A percentile compares a stretch with the other conserved stretches of the same genome.
These are phyloP conservation scores for Sipha flava DNA, from an alignment of 1,140 invertebrate genomes.

Conservation along the genomic window DNA sequence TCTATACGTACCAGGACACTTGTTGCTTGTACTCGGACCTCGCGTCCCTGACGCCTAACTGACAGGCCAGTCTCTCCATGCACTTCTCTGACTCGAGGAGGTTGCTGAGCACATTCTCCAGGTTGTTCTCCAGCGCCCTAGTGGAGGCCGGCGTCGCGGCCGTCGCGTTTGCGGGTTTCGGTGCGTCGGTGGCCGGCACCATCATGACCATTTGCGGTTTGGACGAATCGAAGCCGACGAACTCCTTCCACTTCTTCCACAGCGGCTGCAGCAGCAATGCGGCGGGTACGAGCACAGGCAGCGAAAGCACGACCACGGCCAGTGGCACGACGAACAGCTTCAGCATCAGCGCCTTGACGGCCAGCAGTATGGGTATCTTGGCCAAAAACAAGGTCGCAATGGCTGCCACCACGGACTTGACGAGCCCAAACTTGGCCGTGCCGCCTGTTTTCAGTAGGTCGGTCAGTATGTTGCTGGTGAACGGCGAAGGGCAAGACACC, in stretches of 20 bases:
- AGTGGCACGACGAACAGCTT: constrained; percentile 35
- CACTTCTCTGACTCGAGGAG: constrained; percentile 34
- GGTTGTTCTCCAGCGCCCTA: constrained; percentile 1
- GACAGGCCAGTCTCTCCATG: constrained; percentile 36
- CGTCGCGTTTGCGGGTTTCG: constrained; percentile 15
- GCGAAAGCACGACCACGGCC: constrained; percentile 24
- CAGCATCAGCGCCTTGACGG: constrained; percentile 34
- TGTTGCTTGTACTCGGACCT: constrained; percentile 34
- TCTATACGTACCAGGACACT: constrained; percentile 34
- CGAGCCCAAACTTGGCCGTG: constrained; percentile 18
- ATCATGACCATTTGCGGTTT: constrained; percentile 20
- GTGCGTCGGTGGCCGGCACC: neutral
- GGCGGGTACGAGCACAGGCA: constrained; percentile 30
- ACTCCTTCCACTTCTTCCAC: constrained; percentile 30
- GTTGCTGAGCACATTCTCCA: constrained; percentile 24
- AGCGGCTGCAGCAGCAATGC: constrained; percentile 29
- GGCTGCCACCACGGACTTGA: constrained; percentile 30
- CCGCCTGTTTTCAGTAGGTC: constrained; percentile 23
- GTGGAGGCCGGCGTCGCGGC: neutral
- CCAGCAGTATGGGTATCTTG: constrained; percentile 36
- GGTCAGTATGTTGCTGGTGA: constrained; percentile 17
- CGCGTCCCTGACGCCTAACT: constrained; percentile 32
- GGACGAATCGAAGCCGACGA: neutral
- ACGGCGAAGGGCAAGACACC: neutral
- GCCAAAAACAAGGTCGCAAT: constrained; percentile 32